phyloP scores from a whole-genome alignment of 2,797 vertebrate species.

The Anabacerthia variegaticeps region DNA sequence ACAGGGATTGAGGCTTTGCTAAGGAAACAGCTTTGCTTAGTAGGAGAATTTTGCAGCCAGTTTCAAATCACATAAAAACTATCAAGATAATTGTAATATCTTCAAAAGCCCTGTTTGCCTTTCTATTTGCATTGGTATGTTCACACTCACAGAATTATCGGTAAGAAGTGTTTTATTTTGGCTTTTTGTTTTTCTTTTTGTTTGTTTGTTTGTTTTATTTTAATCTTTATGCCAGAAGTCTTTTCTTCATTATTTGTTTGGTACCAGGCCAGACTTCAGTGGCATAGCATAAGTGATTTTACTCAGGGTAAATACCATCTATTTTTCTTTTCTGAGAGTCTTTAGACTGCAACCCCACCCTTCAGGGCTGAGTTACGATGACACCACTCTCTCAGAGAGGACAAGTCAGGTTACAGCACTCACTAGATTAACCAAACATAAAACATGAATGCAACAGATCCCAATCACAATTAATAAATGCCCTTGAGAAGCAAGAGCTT shows the following conservation, averaged over 20 bases:
- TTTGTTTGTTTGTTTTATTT: background rate
- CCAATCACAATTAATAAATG: slow-evolving; percentile 25
- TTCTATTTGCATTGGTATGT: background rate
- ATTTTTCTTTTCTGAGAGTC: background rate
- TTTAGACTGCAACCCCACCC: background rate
- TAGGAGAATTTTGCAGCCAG: background rate
- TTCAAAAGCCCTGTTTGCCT: background rate
- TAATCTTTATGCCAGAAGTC: background rate
- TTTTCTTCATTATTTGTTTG: background rate
- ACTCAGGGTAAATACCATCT: background rate
- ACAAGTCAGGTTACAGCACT: background rate
- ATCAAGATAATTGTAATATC: background rate
- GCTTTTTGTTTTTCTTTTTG: background rate
- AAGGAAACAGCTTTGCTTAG: background rate
- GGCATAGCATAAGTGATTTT: background rate
- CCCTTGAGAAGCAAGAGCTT: slow-evolving; percentile 2
- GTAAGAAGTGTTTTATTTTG: background rate
- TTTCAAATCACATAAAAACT: background rate
- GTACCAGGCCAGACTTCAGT: background rate
- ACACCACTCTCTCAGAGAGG: background rate
- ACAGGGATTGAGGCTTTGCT: background rate
- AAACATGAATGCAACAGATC: slow-evolving; percentile 1
- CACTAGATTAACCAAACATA: slow-evolving; percentile 9
- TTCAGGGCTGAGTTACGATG: background rate
- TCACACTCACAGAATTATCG: background rate